phyloP scores from a whole-genome alignment of 2,888 invertebrate genomes.

The Drosophila imparisetae region DNA sequence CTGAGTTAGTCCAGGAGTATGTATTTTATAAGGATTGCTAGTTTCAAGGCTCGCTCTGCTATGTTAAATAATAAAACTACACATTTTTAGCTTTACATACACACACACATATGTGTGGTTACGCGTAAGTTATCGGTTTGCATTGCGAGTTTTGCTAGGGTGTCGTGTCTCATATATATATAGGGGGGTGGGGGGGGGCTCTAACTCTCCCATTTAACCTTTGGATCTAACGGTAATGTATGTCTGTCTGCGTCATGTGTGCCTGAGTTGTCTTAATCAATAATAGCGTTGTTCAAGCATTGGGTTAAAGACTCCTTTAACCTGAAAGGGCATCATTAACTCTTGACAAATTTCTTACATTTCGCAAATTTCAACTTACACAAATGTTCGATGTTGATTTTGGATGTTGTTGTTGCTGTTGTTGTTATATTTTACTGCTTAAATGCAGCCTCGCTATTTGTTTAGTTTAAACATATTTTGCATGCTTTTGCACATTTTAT shows the following conservation, averaged over 20 bases:
- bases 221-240: slow-evolving; percentile 43
- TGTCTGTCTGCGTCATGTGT: slow-evolving; percentile 40
- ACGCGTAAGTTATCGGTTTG: slow-evolving; percentile 13
- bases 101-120: slow-evolving; percentile 6
- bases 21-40: slow-evolving; percentile 29
- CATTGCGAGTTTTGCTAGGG: slow-evolving; percentile 18
- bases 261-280: slow-evolving; percentile 61
- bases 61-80: slow-evolving; percentile 26
- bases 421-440: slow-evolving; percentile 12
- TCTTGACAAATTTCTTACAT: slow-evolving; percentile 10
- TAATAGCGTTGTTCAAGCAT: slow-evolving; percentile 44
- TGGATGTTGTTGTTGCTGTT: slow-evolving; percentile 1
- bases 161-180: slow-evolving; percentile 1
- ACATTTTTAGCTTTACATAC: slow-evolving; percentile 43
- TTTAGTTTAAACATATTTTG: slow-evolving; percentile 30
- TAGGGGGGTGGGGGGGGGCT: too few species aligned
- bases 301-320: slow-evolving; percentile 54
- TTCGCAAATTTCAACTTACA: slow-evolving; percentile 36
- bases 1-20: slow-evolving; percentile 14
- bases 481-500: slow-evolving; percentile 44
- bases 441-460: slow-evolving; percentile 16
- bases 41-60: slow-evolving; percentile 15
- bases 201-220: slow-evolving; percentile 8
- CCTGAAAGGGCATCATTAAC: slow-evolving; percentile 19
- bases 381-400: slow-evolving; percentile 13